Percentiles rank a stretch among this genome's conserved stretches.
These are phyloP conservation scores for Daboia siamensis DNA, from an alignment of 2,113 vertebrate genomes.

Conservation along the genomic window DNA sequence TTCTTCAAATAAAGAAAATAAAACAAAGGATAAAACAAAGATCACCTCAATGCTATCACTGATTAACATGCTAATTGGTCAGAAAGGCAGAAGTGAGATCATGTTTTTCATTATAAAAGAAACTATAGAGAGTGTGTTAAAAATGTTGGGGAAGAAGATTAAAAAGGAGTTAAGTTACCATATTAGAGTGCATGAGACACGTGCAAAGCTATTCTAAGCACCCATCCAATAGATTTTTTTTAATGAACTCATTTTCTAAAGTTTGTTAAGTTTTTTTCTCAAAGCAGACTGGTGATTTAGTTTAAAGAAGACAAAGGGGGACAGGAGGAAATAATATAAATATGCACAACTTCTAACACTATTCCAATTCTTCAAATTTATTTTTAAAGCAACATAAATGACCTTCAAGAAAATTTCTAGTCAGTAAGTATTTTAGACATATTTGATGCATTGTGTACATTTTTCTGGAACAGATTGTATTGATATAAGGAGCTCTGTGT, in stretches of 20 bases:
- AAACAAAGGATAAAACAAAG: not conserved
- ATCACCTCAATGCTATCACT: not conserved
- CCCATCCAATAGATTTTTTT: not conserved
- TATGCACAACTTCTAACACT: not conserved
- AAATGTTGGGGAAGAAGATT: slow-evolving; percentile 2
- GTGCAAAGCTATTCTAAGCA: not conserved
- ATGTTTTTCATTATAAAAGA: slow-evolving; percentile 12
- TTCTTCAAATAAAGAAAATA: not conserved
- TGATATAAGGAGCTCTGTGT: not conserved
- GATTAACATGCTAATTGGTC: not conserved
- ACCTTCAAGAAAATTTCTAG: no score
- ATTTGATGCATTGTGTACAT: not conserved
- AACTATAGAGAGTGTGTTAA: slow-evolving; percentile 13
- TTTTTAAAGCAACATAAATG: not conserved
- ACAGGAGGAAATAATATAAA: not conserved
- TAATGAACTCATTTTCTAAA: not conserved
- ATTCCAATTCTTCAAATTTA: not conserved
- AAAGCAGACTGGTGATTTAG: not conserved
- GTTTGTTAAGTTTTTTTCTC: not conserved
- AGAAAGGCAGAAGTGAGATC: not conserved
- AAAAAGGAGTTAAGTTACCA: not conserved
- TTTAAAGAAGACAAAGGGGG: not conserved
- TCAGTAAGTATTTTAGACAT: not conserved
- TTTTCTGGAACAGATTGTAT: not conserved
- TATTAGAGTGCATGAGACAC: not conserved